Evolutionary conservation across 2,113 vertebrate genomes (phyloP).

Genomic region (Cyanoramphus novaezelandiae): DNA sequence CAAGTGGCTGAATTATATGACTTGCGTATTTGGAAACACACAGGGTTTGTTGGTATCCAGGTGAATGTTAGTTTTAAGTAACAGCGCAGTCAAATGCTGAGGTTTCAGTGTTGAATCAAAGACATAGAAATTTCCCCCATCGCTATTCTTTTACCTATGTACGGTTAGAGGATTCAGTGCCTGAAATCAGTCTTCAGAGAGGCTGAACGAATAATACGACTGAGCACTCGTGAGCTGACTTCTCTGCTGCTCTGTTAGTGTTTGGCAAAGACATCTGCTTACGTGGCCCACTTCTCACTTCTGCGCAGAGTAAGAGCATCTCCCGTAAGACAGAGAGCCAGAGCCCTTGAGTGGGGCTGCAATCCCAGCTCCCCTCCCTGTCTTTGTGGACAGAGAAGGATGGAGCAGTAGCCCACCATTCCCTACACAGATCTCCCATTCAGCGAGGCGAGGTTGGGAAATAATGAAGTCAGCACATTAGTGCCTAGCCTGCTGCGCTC

Average conservation of each 20-base stretch:
- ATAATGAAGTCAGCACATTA: slow-evolving; percentile 86
- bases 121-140: not conserved
- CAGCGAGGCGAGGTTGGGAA: slow-evolving; percentile 55
- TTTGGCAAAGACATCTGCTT: not conserved
- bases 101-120: not conserved
- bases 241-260: not conserved
- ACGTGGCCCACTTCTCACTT: rapidly evolving
- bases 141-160: not conserved
- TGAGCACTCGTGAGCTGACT: not conserved
- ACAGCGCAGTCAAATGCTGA: not conserved
- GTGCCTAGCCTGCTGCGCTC: slow-evolving; percentile 85
- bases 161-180: not conserved
- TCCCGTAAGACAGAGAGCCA: rapidly evolving
- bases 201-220: not conserved
- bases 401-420: not conserved
- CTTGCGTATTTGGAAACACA: slow-evolving; percentile 18
- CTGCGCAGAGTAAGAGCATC: rapidly evolving
- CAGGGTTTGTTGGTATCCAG: not conserved
- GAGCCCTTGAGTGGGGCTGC: rapidly evolving
- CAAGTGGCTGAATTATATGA: slow-evolving; percentile 23
- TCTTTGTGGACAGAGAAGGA: not conserved
- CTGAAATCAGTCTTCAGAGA: not conserved
- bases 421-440: slow-evolving; percentile 46
- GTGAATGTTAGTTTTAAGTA: slow-evolving; percentile 20
- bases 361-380: not conserved